Base-by-base conservation (phyloP, 1,140 invertebrate genomes). In the Pogonomyrmex californicus region DNA sequence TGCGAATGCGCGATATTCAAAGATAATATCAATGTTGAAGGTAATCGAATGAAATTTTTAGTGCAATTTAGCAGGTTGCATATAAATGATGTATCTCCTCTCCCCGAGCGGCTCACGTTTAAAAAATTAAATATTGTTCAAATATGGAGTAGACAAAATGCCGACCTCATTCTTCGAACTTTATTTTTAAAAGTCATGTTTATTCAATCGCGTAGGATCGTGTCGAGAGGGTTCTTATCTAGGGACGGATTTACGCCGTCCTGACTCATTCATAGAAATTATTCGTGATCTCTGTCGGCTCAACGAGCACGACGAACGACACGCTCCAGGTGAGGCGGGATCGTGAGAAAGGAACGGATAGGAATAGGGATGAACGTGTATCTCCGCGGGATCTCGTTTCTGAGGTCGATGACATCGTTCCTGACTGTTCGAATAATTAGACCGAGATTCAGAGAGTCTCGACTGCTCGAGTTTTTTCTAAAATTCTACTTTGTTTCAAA, bases 331-430 rank as follows among this genome's bases (percentile, higher is more conserved):
- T 88, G 85, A 86, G 70, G 60, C 88, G 79, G 79, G 77, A 62
- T 83, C 90, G 91, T 91, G 91, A 92, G 91, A 92, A 87, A 91
- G 85, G 75, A 58, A 70, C 76, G 71, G 54, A 66, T 81, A 78
- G 86, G 87, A 68, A 83, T 58, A 87, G 86, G 65, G 65, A 77
- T 73, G 85, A 85, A 83, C 68, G 38, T 76, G 58, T 88, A 91
- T 85, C 65, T 68, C 23, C 17, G 63, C 51, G 76, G 87, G 79
- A 87, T 86, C 82, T 81, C 68, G 58, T 79, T 79, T 51, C 62
- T 44, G 77, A 86, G 87, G 87, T 91, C 90, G 85, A 62, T 63
- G 90, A 90, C 86, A 91, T 87, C 65, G 77, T 47, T 86, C 36
- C 71, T n/a, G 14, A 63, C 30, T 60, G 33, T 75, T 23, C 41